These are phyloP conservation scores for Micromys minutus DNA, from an alignment of 2,113 vertebrate genomes.

Conservation along the genomic window DNA sequence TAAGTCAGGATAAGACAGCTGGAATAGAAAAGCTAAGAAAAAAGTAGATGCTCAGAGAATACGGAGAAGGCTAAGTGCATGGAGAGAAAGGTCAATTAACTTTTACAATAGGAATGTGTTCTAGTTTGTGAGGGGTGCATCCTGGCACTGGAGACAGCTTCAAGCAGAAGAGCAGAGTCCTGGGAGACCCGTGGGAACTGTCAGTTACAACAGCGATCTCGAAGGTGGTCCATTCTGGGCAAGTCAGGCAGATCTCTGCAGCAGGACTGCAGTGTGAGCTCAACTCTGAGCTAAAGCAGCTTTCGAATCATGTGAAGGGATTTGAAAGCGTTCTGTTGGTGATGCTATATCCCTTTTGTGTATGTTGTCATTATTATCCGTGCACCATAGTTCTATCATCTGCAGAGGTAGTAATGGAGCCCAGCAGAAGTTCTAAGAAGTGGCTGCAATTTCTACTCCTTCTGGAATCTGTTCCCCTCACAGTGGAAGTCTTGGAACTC, in stretches of 20 bases:
- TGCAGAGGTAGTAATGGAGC: neutral
- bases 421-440: neutral
- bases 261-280: neutral
- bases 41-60: neutral
- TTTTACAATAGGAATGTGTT: constrained; percentile 7
- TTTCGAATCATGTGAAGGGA: neutral
- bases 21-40: neutral
- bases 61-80: neutral
- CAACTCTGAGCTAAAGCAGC: neutral
- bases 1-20: neutral
- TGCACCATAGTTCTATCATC: neutral
- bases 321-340: neutral
- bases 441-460: neutral
- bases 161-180: neutral
- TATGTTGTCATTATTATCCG: neutral
- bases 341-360: neutral
- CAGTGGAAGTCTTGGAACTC: neutral
- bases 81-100: neutral
- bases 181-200: neutral
- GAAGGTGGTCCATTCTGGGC: fast-evolving
- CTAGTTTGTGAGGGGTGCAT: neutral
- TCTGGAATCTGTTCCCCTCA: neutral
- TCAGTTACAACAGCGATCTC: neutral
- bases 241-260: neutral
- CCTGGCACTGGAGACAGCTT: neutral